phyloP scores from a whole-genome alignment of 2,113 vertebrate genomes.

The Gymnobelideus leadbeateri region DNA sequence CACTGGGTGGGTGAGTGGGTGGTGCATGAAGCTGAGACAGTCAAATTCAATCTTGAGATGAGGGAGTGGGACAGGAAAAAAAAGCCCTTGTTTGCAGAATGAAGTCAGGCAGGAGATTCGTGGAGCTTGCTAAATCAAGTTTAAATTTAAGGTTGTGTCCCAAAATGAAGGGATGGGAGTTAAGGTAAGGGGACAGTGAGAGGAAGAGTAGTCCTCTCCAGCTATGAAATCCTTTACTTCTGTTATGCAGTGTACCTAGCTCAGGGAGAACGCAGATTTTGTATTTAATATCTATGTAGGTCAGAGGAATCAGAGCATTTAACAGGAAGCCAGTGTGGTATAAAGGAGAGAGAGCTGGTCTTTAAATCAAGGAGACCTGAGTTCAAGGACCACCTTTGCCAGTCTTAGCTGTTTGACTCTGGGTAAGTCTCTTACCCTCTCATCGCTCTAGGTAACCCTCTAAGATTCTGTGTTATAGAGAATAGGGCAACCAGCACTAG shows the following conservation, averaged over 20 bases:
- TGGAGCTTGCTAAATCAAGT: neutral
- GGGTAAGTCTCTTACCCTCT: neutral
- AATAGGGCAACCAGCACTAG: neutral
- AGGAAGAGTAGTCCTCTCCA: too few species aligned
- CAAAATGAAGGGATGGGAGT: too few species aligned
- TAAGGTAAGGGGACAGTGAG: neutral
- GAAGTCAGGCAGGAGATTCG: neutral
- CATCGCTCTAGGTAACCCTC: neutral
- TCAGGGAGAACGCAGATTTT: neutral
- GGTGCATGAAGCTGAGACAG: neutral
- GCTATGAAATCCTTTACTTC: neutral
- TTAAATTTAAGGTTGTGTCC: neutral
- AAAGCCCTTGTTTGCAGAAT: neutral
- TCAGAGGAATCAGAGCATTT: constrained; percentile 64
- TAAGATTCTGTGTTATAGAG: neutral
- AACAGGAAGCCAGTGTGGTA: constrained; percentile 34
- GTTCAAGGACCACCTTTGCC: neutral
- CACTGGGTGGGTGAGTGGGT: neutral
- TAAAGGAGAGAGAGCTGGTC: neutral
- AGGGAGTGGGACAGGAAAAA: neutral
- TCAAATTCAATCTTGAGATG: neutral
- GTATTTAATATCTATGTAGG: neutral
- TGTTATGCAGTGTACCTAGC: neutral
- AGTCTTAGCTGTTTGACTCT: neutral
- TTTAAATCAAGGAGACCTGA: neutral